Base-by-base conservation (phyloP, 2,797 vertebrate species). In the Siniperca obscura region DNA sequence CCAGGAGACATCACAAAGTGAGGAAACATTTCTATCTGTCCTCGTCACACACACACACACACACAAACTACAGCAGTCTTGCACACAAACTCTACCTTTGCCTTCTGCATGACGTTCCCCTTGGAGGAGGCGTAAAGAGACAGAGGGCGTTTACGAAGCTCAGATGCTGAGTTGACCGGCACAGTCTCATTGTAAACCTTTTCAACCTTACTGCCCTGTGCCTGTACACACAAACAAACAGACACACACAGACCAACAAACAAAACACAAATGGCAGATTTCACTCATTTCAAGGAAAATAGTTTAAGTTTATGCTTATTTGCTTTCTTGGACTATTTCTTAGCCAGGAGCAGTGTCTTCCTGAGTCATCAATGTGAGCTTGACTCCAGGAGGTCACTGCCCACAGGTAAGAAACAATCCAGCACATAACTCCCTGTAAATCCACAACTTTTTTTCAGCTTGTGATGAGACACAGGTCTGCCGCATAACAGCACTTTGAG, bases 81-180 rank as follows among this genome's bases (percentile, higher is more conserved):
- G 16, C 21, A 53, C 68, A 60, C 44, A 34, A 62, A 17, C 59
- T 14, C 30, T 93, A 99, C 98, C 97, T 99, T 99, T 82, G 98
- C 97, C 81, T 98, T 99, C 91, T 97, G 95, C 92, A 99, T 96
- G 92, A 99, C 98, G 0, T 95, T 98, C 50, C 97, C 98, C 87
- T 95, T 97, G 79, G 94, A 96, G 77, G 97, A 95, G 70, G 96
- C 90, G 65, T 95, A 94, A 27, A 98, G 95, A 74, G 97, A 97
- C 0, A 97, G 96, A 44, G 97, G 96, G 4, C 97, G 97, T 81
- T 97, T 98, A 71, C 96, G 96, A 76, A 99, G 92, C 93, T 99
- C 98, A 0, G 96, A 96, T 7, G 97, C 96, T 65, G 96, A 96
- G 87, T 98, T 99, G 78, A 98, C 96, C 0, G 98, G 97, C 27